phyloP scores from a whole-genome alignment of 30 jellyfish, hydroid and myxozoan genomes.

The Hydra vulgaris region DNA sequence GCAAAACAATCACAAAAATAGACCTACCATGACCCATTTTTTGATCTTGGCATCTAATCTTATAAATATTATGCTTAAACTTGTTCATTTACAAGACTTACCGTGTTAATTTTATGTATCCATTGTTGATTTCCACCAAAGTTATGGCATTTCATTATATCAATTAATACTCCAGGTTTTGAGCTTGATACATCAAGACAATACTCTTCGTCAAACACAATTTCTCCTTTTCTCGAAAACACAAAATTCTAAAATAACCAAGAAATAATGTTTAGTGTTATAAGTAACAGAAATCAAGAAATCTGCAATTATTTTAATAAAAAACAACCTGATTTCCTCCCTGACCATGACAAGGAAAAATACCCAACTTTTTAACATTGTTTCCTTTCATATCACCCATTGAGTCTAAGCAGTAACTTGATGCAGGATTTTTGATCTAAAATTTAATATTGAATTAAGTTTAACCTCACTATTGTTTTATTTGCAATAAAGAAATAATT shows the following conservation, averaged over 20 bases:
- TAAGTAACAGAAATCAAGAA: too few species aligned
- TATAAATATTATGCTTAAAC: too few species aligned
- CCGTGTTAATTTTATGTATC: slow-evolving; percentile 44
- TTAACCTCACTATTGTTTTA: too few species aligned
- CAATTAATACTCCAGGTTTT: slow-evolving; percentile 56
- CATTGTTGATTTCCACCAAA: slow-evolving; percentile 82
- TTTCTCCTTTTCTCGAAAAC: slow-evolving; percentile 61
- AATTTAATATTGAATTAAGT: too few species aligned
- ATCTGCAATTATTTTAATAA: too few species aligned
- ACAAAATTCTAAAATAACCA: slow-evolving; percentile 47
- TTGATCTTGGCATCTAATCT: too few species aligned
- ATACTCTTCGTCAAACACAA: slow-evolving; percentile 67
- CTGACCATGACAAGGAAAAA: slow-evolving; percentile 82
- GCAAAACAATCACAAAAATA: too few species aligned
- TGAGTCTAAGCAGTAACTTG: slow-evolving; percentile 78
- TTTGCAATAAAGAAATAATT: too few species aligned
- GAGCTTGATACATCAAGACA: slow-evolving; percentile 79
- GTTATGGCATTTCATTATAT: slow-evolving; percentile 82
- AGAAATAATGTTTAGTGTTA: too few species aligned
- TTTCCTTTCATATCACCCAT: slow-evolving; percentile 78
- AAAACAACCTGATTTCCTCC: slow-evolving; percentile 98
- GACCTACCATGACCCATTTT: too few species aligned
- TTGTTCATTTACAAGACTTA: slow-evolving; percentile 12
- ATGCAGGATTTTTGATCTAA: slow-evolving; percentile 63
- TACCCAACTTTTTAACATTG: slow-evolving; percentile 46